Conservation (phyloP, 2,797 vertebrate genomes). For the Alectoris magna region DNA sequence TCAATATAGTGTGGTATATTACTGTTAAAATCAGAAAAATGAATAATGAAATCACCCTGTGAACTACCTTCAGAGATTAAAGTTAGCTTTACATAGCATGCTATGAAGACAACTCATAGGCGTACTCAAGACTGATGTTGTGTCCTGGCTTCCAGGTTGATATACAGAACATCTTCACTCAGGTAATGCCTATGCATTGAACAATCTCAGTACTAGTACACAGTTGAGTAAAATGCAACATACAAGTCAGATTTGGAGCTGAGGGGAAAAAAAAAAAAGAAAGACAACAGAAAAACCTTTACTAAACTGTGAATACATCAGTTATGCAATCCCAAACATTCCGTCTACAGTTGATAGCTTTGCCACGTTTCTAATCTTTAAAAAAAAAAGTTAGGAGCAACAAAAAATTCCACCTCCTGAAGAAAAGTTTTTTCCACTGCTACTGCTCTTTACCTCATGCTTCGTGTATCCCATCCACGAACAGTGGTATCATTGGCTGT, state of each 20-base stretch:
- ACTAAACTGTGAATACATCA: not conserved
- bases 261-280: not conserved
- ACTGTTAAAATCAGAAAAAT: not conserved
- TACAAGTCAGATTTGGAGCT: not conserved
- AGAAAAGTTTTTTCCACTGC: not conserved
- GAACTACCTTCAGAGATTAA: not conserved
- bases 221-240: not conserved
- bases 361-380: not conserved
- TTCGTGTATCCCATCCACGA: conserved; percentile 94
- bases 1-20: not conserved
- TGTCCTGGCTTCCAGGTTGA: not conserved
- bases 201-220: not conserved
- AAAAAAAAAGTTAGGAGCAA: not conserved
- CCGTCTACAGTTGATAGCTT: not conserved
- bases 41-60: not conserved
- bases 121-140: not conserved
- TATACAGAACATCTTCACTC: not conserved
- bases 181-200: not conserved
- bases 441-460: conserved; percentile 88
- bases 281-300: not conserved
- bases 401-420: not conserved
- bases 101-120: not conserved
- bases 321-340: not conserved
- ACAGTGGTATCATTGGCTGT: conserved; percentile 93
- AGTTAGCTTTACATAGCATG: not conserved